Percentiles rank a stretch among this genome's conserved stretches.
Conservation (phyloP, 2,113 vertebrate genomes). For the Chionis minor region DNA sequence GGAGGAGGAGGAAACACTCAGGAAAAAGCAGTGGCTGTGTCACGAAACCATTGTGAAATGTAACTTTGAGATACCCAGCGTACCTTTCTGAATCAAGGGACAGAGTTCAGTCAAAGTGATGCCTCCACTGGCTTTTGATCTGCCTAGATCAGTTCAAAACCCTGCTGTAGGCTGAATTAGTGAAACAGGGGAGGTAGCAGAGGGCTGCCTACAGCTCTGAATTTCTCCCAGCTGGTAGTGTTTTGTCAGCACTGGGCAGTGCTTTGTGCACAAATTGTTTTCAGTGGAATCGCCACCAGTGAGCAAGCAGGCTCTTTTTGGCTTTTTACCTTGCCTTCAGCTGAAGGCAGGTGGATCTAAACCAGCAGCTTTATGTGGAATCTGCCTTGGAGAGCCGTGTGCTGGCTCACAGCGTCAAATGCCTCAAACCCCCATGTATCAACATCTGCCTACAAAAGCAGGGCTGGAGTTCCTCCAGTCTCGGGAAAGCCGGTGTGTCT, state of each 20-base stretch:
- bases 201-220: neutral
- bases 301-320: neutral
- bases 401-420: neutral
- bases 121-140: neutral
- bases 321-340: neutral
- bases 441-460: neutral
- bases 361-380: neutral
- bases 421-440: neutral
- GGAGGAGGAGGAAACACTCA: neutral
- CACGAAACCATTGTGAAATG: neutral
- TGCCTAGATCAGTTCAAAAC: neutral
- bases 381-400: neutral
- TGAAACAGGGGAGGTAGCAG: neutral
- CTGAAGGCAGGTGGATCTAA: neutral
- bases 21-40: neutral
- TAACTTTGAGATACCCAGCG: neutral
- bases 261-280: neutral
- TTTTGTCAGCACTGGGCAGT: neutral
- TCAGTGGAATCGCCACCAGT: neutral
- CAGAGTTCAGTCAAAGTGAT: neutral
- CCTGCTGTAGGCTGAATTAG: neutral
- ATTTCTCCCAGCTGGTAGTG: neutral
- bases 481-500: neutral
- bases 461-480: neutral
- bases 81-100: neutral